A percentile compares a stretch with the other conserved stretches of the same genome.
Evolutionary conservation across 2,113 vertebrate species (phyloP).

Genomic region (Neogobius melanostomus): DNA sequence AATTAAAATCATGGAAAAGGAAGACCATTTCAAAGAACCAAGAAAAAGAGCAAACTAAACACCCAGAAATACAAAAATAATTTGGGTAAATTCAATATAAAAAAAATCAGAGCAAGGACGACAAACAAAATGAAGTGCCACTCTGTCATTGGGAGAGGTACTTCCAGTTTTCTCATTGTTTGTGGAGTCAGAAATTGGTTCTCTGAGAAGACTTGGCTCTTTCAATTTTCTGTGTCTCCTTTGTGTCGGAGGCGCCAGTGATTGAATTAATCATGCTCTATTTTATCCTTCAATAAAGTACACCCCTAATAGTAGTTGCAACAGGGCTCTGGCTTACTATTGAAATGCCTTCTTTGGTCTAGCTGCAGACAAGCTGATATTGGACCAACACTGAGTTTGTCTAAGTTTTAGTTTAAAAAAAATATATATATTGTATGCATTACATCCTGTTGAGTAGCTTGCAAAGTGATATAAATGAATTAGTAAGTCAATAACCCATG

Average conservation of each 20-base stretch:
- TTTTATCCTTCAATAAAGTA: constrained; percentile 24
- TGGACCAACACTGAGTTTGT: constrained; percentile 19
- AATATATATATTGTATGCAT: constrained; percentile 32
- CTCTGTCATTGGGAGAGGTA: constrained; percentile 3
- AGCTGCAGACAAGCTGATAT: background rate
- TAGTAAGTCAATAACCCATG: background rate
- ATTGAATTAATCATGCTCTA: constrained; percentile 13
- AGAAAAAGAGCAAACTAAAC: background rate
- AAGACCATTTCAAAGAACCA: constrained; percentile 1
- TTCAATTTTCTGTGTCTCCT: background rate
- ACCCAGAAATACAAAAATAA: background rate
- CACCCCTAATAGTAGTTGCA: constrained; percentile 16
- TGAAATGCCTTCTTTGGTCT: constrained; percentile 7
- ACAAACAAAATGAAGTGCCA: constrained; percentile 33
- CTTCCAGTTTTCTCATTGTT: constrained; percentile 29
- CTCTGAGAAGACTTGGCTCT: constrained; percentile 3
- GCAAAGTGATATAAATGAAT: background rate
- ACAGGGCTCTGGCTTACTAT: constrained; percentile 16
- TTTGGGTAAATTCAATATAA: background rate
- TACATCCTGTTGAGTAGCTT: background rate
- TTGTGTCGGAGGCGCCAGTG: constrained; percentile 10
- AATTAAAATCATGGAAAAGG: background rate
- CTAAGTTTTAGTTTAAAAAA: constrained; percentile 29
- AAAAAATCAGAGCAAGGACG: constrained; percentile 20
- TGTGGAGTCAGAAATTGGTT: constrained; percentile 16